Conservation (phyloP, 2,797 vertebrate genomes). For the Carduelis carduelis region DNA sequence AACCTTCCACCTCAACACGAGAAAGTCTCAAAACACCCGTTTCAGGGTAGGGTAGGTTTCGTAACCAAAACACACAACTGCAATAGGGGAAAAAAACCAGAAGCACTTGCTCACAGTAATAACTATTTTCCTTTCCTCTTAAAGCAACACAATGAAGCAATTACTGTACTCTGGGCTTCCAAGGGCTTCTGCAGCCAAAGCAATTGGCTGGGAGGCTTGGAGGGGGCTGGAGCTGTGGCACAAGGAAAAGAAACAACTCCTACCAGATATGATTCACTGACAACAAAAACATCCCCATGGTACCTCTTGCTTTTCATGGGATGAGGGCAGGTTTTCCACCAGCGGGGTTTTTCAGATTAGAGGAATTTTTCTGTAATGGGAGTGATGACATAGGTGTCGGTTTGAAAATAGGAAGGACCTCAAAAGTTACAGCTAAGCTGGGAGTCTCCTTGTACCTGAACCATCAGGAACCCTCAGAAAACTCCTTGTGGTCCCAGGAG, state of each 20-base stretch:
- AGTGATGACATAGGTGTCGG: slow-evolving; percentile 32
- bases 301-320: slow-evolving; percentile 61
- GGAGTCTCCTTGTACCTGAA: slow-evolving; percentile 54
- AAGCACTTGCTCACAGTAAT: slow-evolving; percentile 47
- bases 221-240: slow-evolving; percentile 30
- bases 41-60: neutral
- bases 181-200: neutral
- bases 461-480: slow-evolving; percentile 32
- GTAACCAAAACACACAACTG: slow-evolving; percentile 1
- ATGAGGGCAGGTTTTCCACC: slow-evolving; percentile 68
- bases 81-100: neutral
- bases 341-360: slow-evolving; percentile 55
- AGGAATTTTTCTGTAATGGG: slow-evolving; percentile 67
- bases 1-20: neutral
- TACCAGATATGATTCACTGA: slow-evolving; percentile 72
- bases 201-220: neutral
- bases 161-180: slow-evolving; percentile 2
- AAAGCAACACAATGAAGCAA: slow-evolving; percentile 58
- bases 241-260: slow-evolving; percentile 48
- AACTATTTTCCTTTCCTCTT: slow-evolving; percentile 65
- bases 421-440: slow-evolving; percentile 68
- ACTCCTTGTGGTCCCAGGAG: slow-evolving; percentile 36
- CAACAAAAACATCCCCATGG: slow-evolving; percentile 59
- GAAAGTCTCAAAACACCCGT: neutral
- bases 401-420: slow-evolving; percentile 70